Base-by-base conservation (phyloP, 2,797 vertebrate species). In the Microcaecilia unicolor region DNA sequence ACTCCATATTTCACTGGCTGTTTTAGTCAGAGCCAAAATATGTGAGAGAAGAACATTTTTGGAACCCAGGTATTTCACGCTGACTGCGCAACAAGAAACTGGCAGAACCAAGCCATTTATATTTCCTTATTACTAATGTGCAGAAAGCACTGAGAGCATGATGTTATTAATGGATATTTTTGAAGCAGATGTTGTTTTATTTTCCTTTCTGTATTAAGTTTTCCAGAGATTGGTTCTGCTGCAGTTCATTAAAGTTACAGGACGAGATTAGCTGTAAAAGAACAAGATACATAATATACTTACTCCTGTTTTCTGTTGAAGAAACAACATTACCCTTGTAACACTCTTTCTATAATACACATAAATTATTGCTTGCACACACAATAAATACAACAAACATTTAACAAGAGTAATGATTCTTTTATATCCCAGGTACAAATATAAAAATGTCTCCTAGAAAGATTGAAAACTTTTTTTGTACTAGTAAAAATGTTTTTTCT, bases 81-180 rank as follows among this genome's bases (percentile, higher is more conserved):
- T 58, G 59, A 33, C 48, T 63, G 60, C 47, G 72, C 55, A 67
- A 68, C 36, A 57, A 69, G 54, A 76, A 74, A 55, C 56, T 76
- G 69, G 56, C 60, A 64, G 48, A 67, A 30, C 23, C 22, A 55
- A 74, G 55, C 70, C 58, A 76, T 82, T 83, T 78, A 62, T 78
- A 75, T 72, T 41, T 68, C 53, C 61, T 71, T 72, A 75, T 76
- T 77, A 74, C 64, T 30, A 44, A 44, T 48, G 72, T 58, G 44
- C 28, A 58, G 51, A 61, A 64, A 55, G 58, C 60, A 76, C 55
- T 67, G 57, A 69, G 63, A 59, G 58, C 51, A 67, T 55, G 47
- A 51, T 65, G 8, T 43, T 34, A n/a, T 31, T 67, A 65, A 64
- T 61, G 38, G 68, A 74, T 80, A 72, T 68, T 67, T 71, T 67